phyloP scores from a whole-genome alignment of 2,888 invertebrate species.

The Eilema caniola region DNA sequence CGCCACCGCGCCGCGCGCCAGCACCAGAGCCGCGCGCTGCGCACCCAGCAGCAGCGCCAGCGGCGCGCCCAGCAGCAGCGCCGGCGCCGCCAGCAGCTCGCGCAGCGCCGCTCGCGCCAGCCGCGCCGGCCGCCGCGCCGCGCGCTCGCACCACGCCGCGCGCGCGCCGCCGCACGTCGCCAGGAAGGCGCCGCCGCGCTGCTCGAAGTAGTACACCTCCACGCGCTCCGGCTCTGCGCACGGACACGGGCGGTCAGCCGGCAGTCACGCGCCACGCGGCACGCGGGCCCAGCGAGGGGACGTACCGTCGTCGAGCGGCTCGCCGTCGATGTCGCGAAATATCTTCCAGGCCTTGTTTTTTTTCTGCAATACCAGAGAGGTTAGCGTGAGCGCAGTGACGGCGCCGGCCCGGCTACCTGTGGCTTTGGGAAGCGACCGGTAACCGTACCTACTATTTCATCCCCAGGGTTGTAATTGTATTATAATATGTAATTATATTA shows the following conservation, averaged over 20 bases:
- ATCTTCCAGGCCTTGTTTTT: slow-evolving; percentile 43
- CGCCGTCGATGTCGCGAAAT: slow-evolving; percentile 34
- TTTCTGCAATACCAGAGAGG: slow-evolving; percentile 33
- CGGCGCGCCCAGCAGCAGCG: slow-evolving; percentile 87
- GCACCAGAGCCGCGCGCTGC: slow-evolving; percentile 44
- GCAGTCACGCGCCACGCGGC: neutral
- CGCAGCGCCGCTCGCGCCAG: slow-evolving; percentile 79
- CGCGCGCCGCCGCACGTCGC: slow-evolving; percentile 49
- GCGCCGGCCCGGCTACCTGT: no score
- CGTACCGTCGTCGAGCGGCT: slow-evolving; percentile 41
- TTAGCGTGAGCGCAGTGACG: no score
- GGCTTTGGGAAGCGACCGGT: no score
- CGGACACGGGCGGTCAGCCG: neutral
- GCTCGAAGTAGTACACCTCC: slow-evolving; percentile 71
- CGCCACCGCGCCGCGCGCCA: slow-evolving; percentile 53
- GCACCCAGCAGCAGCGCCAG: slow-evolving; percentile 87
- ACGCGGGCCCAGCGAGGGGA: neutral
- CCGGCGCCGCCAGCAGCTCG: slow-evolving; percentile 87
- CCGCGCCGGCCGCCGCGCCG: slow-evolving; percentile 43
- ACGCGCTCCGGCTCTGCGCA: slow-evolving; percentile 63
- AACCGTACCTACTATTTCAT: no score
- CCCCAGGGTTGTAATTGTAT: no score
- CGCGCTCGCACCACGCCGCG: slow-evolving; percentile 45
- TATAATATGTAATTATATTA: no score
- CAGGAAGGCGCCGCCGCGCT: slow-evolving; percentile 54